phyloP scores from a whole-genome alignment of 30 jellyfish, hydroid and myxozoan genomes.

The Cassiopea xamachana region DNA sequence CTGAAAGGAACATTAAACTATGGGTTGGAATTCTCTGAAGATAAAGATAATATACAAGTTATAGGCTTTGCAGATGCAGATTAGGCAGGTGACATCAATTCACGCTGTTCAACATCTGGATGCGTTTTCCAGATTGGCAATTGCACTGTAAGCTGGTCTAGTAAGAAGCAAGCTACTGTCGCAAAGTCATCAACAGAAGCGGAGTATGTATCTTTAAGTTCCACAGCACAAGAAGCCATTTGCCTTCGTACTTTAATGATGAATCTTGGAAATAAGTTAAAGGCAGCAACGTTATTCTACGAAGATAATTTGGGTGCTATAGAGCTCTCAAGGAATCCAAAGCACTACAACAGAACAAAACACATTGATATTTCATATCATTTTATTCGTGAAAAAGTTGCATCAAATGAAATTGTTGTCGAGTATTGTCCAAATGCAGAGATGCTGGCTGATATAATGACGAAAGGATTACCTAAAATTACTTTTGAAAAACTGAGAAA shows the following conservation, averaged over 20 bases:
- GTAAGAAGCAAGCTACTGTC: slow-evolving; percentile 51
- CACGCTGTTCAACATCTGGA: slow-evolving; percentile 68
- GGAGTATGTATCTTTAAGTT: not conserved
- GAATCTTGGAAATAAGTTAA: slow-evolving; percentile 32
- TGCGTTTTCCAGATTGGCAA: slow-evolving; percentile 23
- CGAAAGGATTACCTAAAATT: slow-evolving; percentile 43
- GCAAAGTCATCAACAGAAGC: slow-evolving; percentile 58
- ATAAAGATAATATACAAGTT: not conserved
- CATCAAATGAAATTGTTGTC: slow-evolving; percentile 6
- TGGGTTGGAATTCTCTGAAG: not conserved
- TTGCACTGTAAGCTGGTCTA: slow-evolving; percentile 36
- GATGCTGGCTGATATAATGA: slow-evolving; percentile 57
- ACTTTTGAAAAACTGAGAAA: slow-evolving; percentile 13
- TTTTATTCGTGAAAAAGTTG: slow-evolving; percentile 26
- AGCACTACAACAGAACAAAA: slow-evolving; percentile 21
- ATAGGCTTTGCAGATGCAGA: not conserved
- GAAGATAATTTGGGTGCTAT: slow-evolving; percentile 74
- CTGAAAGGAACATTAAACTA: slow-evolving; percentile 25
- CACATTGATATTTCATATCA: slow-evolving; percentile 39
- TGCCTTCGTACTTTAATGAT: slow-evolving; percentile 46
- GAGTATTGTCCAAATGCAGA: slow-evolving; percentile 44
- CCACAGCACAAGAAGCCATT: slow-evolving; percentile 60
- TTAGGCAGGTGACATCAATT: slow-evolving; percentile 37
- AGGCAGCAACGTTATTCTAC: slow-evolving; percentile 21
- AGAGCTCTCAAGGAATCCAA: slow-evolving; percentile 60